A percentile compares a stretch with the other conserved stretches of the same genome.
These are phyloP conservation scores for Sepiola atlantica DNA, from an alignment of 2,888 invertebrate genomes.

Conservation along the genomic window DNA sequence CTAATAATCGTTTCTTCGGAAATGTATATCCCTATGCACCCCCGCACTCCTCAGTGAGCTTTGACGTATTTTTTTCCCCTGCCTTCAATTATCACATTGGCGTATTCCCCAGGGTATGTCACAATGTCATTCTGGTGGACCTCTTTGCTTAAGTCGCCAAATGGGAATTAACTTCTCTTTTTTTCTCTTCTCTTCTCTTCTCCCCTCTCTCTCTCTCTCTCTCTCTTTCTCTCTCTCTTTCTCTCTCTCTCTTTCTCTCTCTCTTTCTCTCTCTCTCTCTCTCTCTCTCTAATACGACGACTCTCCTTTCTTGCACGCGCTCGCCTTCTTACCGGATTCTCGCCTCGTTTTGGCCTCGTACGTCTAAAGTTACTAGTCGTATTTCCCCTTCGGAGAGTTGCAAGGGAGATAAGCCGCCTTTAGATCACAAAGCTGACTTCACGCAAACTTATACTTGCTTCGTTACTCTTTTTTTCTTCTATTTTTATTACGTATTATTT, in stretches of 20 bases:
- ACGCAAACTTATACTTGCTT: not conserved
- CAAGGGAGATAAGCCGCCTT: not conserved
- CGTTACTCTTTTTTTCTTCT: not conserved
- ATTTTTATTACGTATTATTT: not conserved
- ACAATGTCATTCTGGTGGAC: conserved; percentile 20
- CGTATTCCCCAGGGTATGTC: not conserved
- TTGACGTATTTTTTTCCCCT: not conserved
- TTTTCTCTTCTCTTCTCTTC: too few species aligned
- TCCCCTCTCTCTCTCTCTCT: not conserved
- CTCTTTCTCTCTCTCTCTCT: not conserved
- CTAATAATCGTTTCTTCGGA: not conserved
- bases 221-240: not conserved
- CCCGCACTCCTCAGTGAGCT: not conserved
- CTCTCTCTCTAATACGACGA: not conserved
- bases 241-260: too few species aligned
- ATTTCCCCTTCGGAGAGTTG: not conserved
- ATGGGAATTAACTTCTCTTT: not conserved
- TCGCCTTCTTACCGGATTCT: not conserved
- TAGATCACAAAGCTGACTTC: not conserved
- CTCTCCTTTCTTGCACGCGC: not conserved
- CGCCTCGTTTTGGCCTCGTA: conserved; percentile 1
- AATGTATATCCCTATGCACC: too few species aligned
- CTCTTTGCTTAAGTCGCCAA: conserved; percentile 18
- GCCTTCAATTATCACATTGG: conserved; percentile 1
- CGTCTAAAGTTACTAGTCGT: not conserved